Percentiles rank a stretch among this genome's conserved stretches.
These are phyloP conservation scores for Spisula subtruncata DNA, from an alignment of 2,888 invertebrate species.

Conservation along the genomic window DNA sequence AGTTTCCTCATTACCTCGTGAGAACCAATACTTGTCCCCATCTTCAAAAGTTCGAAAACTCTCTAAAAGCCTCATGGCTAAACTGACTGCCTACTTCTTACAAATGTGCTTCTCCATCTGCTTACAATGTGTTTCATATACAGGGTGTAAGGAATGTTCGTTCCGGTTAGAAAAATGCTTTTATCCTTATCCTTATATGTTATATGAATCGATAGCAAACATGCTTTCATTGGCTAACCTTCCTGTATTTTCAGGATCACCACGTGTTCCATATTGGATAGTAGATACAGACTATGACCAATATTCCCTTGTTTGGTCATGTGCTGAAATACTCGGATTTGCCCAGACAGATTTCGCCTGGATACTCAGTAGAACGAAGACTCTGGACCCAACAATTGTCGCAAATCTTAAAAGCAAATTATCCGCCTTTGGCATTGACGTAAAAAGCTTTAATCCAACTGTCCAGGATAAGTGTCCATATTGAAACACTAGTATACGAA, in stretches of 20 bases:
- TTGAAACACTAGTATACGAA: neutral
- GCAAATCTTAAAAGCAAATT: slow-evolving; percentile 43
- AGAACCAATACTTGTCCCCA: no score
- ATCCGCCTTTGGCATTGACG: slow-evolving; percentile 48
- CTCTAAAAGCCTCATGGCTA: no score
- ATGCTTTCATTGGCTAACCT: no score
- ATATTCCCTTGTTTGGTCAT: slow-evolving; percentile 69
- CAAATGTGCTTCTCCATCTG: no score
- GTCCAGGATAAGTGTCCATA: slow-evolving; percentile 51
- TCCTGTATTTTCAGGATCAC: slow-evolving; percentile 44
- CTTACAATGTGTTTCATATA: no score
- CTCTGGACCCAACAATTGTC: slow-evolving; percentile 42
- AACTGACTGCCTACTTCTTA: no score
- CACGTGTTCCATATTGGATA: slow-evolving; percentile 66
- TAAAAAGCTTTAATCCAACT: slow-evolving; percentile 47
- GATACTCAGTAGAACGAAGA: slow-evolving; percentile 56
- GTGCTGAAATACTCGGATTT: slow-evolving; percentile 50
- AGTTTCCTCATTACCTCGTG: no score
- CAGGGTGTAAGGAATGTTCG: no score
- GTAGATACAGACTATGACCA: slow-evolving; percentile 68
- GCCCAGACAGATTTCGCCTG: slow-evolving; percentile 63
- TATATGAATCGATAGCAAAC: no score
- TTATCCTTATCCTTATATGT: no score
- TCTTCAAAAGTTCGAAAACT: no score
- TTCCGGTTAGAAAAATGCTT: no score